Base-by-base conservation (phyloP, 2,797 vertebrate species). In the Betta splendens region DNA sequence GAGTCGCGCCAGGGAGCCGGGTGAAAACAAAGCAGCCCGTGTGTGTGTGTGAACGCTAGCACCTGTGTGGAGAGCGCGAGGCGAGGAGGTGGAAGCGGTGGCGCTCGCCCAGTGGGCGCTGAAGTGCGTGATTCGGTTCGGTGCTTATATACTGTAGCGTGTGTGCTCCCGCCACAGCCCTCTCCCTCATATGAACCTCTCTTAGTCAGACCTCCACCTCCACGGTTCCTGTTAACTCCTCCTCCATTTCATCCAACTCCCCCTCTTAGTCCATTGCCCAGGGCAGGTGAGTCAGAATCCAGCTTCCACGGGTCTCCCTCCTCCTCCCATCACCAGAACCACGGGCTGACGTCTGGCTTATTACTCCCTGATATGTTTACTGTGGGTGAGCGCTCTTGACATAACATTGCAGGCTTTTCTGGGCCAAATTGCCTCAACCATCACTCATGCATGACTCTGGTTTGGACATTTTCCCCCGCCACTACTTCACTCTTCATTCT, bases 331-430 rank as follows among this genome's bases (percentile, higher is more conserved):
- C 69, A 48, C 53, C 16, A 50, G 55, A 55, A 78, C 69, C 69
- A 74, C 75, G 7, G 57, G 42, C 69, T 68, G 71, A 77, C 26
- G 40, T 37, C 39, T 33, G 62, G 53, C 52, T 81, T 84, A 84
- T 84, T 86, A 71, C 80, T 71, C 77, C 72, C 64, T 65, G 62
- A n/a, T 22, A 66, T 80, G 75, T 83, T 83, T 79, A 73, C 76
- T 47, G 61, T 72, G 53, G 64, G 45, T 32, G 42, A 74, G 69
- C 63, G 6, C 54, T 66, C 48, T 54, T 28, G 12, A 2, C 63
- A 25, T 49, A 53, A 51, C 50, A 20, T 50, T 21, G 54, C 45
- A 3, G 11, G 46, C 33, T 68, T 75, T 72, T 74, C 69, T 70
- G 68, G 18, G 65, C 42, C 58, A 66, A 85, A 85, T 85, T 71